Conservation (phyloP, 2,113 vertebrate species). For the Benthochromis sp. region DNA sequence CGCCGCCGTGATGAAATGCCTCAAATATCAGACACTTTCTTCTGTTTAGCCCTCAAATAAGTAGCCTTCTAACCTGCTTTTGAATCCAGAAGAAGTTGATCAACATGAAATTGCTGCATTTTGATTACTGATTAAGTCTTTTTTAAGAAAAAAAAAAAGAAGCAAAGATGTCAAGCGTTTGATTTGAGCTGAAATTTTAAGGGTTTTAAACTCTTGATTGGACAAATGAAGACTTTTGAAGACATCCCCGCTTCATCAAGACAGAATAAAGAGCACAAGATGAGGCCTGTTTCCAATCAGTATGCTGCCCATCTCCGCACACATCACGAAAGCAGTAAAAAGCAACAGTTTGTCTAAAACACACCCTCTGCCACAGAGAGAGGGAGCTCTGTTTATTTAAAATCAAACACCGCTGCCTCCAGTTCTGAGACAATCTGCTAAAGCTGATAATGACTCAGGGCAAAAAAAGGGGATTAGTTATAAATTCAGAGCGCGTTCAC, state of each 20-base stretch:
- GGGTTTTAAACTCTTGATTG: neutral
- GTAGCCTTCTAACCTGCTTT: neutral
- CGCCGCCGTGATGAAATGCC: neutral
- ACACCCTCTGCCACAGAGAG: neutral
- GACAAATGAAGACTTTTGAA: neutral
- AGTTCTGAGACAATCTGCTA: slow-evolving; percentile 39
- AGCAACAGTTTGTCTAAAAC: slow-evolving; percentile 17
- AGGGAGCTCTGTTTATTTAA: neutral
- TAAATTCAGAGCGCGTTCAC: slow-evolving; percentile 13
- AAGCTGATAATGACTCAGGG: slow-evolving; percentile 47
- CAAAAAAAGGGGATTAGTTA: slow-evolving; percentile 9
- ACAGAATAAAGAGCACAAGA: neutral
- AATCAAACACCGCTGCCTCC: slow-evolving; percentile 5
- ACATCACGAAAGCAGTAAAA: neutral
- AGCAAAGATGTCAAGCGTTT: neutral
- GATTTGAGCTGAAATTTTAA: neutral
- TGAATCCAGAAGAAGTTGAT: neutral
- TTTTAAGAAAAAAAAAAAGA: neutral
- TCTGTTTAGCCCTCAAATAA: neutral
- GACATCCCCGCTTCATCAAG: neutral
- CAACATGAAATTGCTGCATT: neutral
- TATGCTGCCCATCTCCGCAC: neutral
- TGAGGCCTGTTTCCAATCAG: neutral
- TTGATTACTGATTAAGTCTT: neutral
- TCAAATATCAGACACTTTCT: neutral